A percentile compares a stretch with the other conserved stretches of the same genome.
Evolutionary conservation across 2,113 vertebrate species (phyloP).

Genomic region (Opisthocomus hoazin): DNA sequence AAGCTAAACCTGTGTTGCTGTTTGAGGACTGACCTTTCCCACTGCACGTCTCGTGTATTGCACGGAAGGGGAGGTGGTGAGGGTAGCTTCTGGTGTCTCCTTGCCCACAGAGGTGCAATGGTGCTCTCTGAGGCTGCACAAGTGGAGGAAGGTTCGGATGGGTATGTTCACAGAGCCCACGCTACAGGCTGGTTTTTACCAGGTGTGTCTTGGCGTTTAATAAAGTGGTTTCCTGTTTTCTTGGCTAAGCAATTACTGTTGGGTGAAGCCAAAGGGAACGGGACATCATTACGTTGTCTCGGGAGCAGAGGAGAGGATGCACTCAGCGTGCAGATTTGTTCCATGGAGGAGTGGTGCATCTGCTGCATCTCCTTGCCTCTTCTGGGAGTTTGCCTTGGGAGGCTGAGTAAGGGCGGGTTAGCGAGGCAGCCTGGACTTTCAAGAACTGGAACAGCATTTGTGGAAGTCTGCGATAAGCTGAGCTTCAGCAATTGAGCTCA

Average conservation of each 20-base stretch:
- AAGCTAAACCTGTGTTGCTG: rapidly evolving
- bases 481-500: background rate
- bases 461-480: background rate
- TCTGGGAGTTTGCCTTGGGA: background rate
- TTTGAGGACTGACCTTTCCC: background rate
- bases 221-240: background rate
- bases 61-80: background rate
- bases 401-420: background rate
- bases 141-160: background rate
- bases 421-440: background rate
- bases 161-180: background rate
- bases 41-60: rapidly evolving
- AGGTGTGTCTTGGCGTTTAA: background rate
- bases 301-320: background rate
- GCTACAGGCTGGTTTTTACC: background rate
- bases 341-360: rapidly evolving
- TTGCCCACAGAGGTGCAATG: background rate
- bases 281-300: rapidly evolving
- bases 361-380: background rate
- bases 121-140: background rate
- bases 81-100: background rate
- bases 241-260: background rate
- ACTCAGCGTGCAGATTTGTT: rapidly evolving
- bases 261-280: background rate
- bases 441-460: background rate